Evolutionary conservation across 2,888 invertebrate genomes (phyloP).

Genomic region (Clitarchus hookeri): DNA sequence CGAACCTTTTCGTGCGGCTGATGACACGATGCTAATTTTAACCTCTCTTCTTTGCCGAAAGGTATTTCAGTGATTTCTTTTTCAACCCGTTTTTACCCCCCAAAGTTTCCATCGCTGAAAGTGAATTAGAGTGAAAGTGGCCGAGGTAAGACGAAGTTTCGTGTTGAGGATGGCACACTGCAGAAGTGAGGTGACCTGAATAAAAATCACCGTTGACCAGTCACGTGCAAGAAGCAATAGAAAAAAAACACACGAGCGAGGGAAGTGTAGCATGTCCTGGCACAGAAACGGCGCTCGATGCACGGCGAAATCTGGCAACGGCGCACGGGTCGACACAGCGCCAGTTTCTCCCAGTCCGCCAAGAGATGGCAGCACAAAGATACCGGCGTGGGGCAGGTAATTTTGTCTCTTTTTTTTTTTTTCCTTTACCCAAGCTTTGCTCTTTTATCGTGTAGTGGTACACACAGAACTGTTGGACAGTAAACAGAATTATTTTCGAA

Average conservation of each 20-base stretch:
- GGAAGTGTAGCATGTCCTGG: neutral
- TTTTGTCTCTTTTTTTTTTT: neutral
- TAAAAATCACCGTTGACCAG: neutral
- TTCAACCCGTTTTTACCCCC: neutral
- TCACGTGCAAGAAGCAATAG: neutral
- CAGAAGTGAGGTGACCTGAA: conserved; percentile 14
- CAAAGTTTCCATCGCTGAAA: no score
- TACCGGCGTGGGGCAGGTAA: conserved; percentile 9
- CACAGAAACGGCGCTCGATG: conserved; percentile 14
- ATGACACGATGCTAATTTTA: conserved; percentile 14
- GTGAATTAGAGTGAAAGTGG: no score
- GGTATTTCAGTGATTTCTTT: neutral
- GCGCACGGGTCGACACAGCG: conserved; percentile 1
- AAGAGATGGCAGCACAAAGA: neutral
- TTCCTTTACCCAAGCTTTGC: neutral
- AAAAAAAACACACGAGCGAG: neutral
- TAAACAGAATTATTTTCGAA: neutral
- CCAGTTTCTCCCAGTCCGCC: neutral
- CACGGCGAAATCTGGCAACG: conserved; percentile 1
- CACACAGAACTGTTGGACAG: neutral
- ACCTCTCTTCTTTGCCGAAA: neutral
- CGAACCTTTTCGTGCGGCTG: conserved; percentile 4
- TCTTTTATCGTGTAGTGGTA: neutral
- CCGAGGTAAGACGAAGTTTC: neutral
- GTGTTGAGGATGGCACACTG: neutral